Conservation (phyloP, 2,888 invertebrate species). For the Priocnemis perturbator region DNA sequence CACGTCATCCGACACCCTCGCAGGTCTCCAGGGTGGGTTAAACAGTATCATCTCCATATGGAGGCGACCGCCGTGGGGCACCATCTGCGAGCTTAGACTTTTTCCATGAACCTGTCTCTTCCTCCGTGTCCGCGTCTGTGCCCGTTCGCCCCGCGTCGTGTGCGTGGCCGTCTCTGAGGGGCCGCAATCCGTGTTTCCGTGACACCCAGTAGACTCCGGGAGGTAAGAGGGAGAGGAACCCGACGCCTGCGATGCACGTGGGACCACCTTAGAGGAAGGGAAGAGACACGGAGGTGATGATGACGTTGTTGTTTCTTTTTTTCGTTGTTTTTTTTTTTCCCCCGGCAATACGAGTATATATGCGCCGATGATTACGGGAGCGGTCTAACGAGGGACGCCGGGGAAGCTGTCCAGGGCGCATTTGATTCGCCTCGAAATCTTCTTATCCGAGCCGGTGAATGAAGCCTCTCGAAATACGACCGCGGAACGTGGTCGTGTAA, state of each 20-base stretch:
- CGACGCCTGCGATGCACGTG: conserved; percentile 4
- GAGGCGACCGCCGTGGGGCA: conserved; percentile 60
- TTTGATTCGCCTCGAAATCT: no score
- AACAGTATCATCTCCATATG: conserved; percentile 62
- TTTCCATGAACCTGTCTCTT: conserved; percentile 46
- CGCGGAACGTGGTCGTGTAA: no score
- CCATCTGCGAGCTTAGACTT: conserved; percentile 61
- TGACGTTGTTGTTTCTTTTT: not conserved
- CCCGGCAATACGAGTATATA: not conserved
- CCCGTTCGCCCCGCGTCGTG: conserved; percentile 36
- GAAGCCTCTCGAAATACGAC: no score
- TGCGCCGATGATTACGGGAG: no score
- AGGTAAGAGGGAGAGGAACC: conserved; percentile 29
- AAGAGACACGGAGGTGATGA: not conserved
- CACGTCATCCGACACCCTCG: conserved; percentile 55
- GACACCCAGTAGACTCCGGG: conserved; percentile 47
- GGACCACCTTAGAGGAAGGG: not conserved
- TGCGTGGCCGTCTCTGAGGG: conserved; percentile 27
- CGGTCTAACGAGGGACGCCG: no score
- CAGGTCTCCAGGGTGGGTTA: conserved; percentile 53
- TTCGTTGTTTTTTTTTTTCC: not conserved
- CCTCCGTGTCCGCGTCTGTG: conserved; percentile 54
- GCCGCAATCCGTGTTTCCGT: conserved; percentile 32
- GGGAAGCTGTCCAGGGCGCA: no score
- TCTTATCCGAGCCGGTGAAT: no score